These are phyloP conservation scores for Microplitis manilae DNA, from an alignment of 2,888 invertebrate species.

Conservation along the genomic window DNA sequence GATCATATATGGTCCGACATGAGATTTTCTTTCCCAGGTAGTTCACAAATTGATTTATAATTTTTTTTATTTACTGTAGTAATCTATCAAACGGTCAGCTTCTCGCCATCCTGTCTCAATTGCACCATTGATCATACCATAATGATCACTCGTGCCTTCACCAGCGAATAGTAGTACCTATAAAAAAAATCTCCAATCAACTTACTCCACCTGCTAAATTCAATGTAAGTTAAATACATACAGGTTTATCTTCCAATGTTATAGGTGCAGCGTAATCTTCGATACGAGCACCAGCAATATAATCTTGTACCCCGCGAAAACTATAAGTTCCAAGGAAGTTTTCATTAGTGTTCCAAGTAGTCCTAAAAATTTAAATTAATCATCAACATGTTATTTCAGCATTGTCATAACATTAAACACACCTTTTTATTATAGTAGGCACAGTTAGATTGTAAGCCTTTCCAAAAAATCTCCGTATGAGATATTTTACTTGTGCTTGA, in stretches of 20 bases:
- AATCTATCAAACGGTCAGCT: constrained; percentile 75
- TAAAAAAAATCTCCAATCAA: constrained; percentile 18
- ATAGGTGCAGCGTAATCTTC: constrained; percentile 74
- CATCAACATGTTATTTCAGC: background rate
- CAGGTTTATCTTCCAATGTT: constrained; percentile 64
- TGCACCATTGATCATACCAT: constrained; percentile 81
- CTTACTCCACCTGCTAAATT: background rate
- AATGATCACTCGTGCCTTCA: constrained; percentile 77
- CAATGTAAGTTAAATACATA: constrained; percentile 42
- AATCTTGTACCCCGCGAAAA: constrained; percentile 74
- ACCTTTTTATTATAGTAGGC: constrained; percentile 74
- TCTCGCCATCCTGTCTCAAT: constrained; percentile 81
- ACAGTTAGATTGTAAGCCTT: constrained; percentile 71
- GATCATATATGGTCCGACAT: too few relatives aligned
- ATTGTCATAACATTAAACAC: constrained; percentile 33
- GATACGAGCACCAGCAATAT: constrained; percentile 72
- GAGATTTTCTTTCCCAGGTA: too few relatives aligned
- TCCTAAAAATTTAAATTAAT: constrained; percentile 71
- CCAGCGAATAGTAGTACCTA: constrained; percentile 79
- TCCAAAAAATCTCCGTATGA: constrained; percentile 74
- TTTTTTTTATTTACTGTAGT: constrained; percentile 17
- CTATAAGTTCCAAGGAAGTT: constrained; percentile 82
- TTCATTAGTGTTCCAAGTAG: constrained; percentile 80
- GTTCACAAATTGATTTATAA: background rate
- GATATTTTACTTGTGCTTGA: constrained; percentile 71